Percentiles rank a stretch among this genome's conserved stretches.
Evolutionary conservation across 2,888 invertebrate species (phyloP).

Genomic region (Calameuta pallipes): DNA sequence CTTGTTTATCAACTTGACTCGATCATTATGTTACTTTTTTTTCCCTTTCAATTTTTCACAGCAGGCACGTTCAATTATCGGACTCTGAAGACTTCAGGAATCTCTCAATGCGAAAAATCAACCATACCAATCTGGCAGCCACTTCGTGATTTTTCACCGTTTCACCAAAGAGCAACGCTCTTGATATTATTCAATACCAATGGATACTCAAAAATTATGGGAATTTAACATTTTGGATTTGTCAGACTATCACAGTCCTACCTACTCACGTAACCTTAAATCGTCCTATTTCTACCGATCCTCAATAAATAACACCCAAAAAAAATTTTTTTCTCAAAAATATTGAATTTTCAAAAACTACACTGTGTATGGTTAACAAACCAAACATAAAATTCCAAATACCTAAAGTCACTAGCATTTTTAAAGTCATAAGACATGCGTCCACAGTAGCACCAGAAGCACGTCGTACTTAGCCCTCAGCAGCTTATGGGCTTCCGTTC

Average conservation of each 20-base stretch:
- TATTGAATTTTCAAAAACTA: background rate
- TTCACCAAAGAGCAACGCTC: background rate
- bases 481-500: background rate
- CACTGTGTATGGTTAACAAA: background rate
- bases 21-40: conserved; percentile 37
- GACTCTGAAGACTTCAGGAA: background rate
- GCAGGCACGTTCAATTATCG: background rate
- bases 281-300: background rate
- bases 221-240: too few species aligned
- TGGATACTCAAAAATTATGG: background rate
- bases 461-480: background rate
- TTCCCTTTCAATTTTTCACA: conserved; percentile 35
- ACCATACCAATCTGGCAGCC: background rate
- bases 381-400: background rate
- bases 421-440: background rate
- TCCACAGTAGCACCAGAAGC: background rate
- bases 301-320: background rate
- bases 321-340: background rate
- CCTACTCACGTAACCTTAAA: too few species aligned
- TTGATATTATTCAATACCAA: background rate
- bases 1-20: conserved; percentile 49
- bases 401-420: background rate
- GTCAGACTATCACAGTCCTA: too few species aligned
- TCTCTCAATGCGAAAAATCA: background rate
- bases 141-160: background rate